A percentile compares a stretch with the other conserved stretches of the same genome.
These are phyloP conservation scores for Heliconius ismenius DNA, from an alignment of 2,888 invertebrate species.

Conservation along the genomic window DNA sequence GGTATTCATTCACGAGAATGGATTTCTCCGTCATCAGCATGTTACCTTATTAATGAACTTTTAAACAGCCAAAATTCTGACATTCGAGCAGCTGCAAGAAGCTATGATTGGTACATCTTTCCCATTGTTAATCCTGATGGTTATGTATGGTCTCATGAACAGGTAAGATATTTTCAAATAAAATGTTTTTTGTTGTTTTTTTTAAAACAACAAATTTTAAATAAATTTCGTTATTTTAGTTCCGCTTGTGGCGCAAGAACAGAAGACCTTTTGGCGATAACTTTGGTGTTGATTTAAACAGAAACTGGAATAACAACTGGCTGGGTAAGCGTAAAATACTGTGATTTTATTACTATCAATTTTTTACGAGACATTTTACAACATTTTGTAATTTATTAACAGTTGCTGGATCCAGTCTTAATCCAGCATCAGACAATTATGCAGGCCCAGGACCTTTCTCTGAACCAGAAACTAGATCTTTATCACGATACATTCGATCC, in stretches of 20 bases:
- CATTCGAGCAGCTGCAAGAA: constrained; percentile 72
- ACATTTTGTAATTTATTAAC: constrained; percentile 29
- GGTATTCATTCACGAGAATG: constrained; percentile 90
- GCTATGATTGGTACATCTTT: constrained; percentile 87
- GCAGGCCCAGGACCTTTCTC: constrained; percentile 87
- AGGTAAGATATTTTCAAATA: constrained; percentile 54
- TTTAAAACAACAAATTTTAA: background rate
- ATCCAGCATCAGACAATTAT: constrained; percentile 84
- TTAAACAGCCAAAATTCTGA: constrained; percentile 77
- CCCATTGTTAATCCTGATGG: constrained; percentile 91
- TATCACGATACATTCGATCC: constrained; percentile 79
- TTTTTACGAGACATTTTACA: background rate
- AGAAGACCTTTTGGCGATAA: constrained; percentile 76
- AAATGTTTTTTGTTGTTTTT: background rate
- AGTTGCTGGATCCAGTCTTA: constrained; percentile 79
- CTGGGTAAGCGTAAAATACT: constrained; percentile 63
- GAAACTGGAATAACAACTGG: constrained; percentile 89
- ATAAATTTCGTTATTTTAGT: constrained; percentile 60
- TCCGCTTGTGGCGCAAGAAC: constrained; percentile 87
- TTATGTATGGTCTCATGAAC: constrained; percentile 85
- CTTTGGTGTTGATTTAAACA: constrained; percentile 87
- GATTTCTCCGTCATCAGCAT: constrained; percentile 84
- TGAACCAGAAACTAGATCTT: constrained; percentile 83
- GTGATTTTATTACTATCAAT: background rate
- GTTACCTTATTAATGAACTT: constrained; percentile 83